These are phyloP conservation scores for Ericerus pela DNA, from an alignment of 1,140 invertebrate genomes.

Conservation along the genomic window DNA sequence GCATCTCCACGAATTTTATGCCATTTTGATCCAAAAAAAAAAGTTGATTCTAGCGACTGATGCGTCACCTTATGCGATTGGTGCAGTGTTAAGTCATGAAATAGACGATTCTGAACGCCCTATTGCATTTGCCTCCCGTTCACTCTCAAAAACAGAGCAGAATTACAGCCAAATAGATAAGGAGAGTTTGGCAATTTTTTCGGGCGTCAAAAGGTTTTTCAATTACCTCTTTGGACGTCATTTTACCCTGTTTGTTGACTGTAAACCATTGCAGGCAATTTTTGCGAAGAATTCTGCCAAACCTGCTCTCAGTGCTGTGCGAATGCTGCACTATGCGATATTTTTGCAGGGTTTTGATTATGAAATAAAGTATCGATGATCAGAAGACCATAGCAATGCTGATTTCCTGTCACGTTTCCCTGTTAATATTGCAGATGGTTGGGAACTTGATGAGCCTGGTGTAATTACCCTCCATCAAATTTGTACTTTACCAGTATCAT, in stretches of 20 bases:
- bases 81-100: constrained; percentile 26
- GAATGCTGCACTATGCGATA: constrained; percentile 28
- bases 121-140: constrained; percentile 24
- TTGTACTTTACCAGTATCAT: neutral
- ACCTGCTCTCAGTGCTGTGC: constrained; percentile 23
- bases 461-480: neutral
- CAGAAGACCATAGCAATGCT: constrained; percentile 23
- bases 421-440: neutral
- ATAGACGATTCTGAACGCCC: constrained; percentile 21
- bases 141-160: constrained; percentile 20
- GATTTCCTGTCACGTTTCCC: constrained; percentile 26
- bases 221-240: constrained; percentile 33
- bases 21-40: constrained; percentile 23
- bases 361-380: constrained; percentile 25
- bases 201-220: constrained; percentile 34
- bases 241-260: constrained; percentile 34
- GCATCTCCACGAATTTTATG: constrained; percentile 14
- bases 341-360: constrained; percentile 30
- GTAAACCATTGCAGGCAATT: constrained; percentile 34
- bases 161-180: constrained; percentile 34
- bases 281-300: constrained; percentile 29
- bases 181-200: constrained; percentile 34
- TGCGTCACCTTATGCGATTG: constrained; percentile 25
- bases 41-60: constrained; percentile 26
- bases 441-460: neutral